Evolutionary conservation across 2,113 vertebrate species (phyloP).

Genomic region (Columba janthina): DNA sequence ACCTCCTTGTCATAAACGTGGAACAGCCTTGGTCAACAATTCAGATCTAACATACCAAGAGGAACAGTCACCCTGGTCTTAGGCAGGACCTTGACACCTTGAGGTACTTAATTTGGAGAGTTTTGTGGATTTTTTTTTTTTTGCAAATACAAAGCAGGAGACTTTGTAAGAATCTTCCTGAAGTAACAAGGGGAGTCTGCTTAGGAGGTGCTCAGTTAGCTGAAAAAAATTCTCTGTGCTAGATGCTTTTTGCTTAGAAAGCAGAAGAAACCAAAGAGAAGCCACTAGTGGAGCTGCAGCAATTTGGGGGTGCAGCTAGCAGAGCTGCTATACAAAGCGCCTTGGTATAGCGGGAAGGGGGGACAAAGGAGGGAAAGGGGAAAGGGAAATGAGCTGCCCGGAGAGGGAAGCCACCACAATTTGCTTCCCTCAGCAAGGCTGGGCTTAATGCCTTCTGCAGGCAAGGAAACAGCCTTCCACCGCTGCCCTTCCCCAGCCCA

Average conservation of each 20-base stretch:
- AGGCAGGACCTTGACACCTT: background rate
- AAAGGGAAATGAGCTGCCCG: background rate
- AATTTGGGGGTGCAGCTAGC: background rate
- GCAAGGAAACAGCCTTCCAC: background rate
- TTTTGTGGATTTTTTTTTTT: background rate
- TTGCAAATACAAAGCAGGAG: background rate
- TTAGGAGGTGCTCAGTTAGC: background rate
- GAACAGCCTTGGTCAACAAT: background rate
- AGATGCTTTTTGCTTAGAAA: background rate
- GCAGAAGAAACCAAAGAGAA: background rate
- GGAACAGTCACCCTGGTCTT: background rate
- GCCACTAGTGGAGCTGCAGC: background rate
- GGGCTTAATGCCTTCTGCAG: background rate
- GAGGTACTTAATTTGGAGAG: background rate
- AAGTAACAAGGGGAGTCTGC: background rate
- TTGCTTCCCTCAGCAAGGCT: background rate
- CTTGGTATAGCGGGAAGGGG: rapidly evolving
- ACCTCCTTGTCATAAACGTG: rapidly evolving
- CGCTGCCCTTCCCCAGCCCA: background rate
- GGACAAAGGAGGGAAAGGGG: background rate
- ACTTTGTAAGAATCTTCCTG: background rate
- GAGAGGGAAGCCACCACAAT: background rate
- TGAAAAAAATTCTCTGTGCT: background rate
- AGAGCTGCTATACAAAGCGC: background rate
- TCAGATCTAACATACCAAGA: background rate